Evolutionary conservation across 2,797 vertebrate genomes (phyloP), one percentile per base, ranked within the genome.

Genomic region (Cottoperca gobio): DNA sequence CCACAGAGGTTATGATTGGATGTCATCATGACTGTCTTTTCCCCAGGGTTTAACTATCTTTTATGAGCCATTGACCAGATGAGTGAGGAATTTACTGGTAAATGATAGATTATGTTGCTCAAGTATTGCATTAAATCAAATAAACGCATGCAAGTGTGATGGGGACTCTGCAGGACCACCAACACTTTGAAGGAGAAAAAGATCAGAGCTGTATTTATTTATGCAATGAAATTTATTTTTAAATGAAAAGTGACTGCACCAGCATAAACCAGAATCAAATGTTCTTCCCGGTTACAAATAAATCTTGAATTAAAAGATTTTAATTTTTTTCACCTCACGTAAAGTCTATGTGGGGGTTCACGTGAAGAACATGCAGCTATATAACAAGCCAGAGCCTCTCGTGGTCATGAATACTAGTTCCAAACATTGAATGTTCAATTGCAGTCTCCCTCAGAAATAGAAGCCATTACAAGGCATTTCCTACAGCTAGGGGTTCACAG

Each of bases 351-450:
- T 28, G 19, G 45, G 19, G 33, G 66, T 61, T 57, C 3, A n/a
- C 31, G 52, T 10, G 37, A 16, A 55, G 37, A 78, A 69, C 39
- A 37, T 7, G 14, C 28, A 11, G 68, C 35, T 24, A 19, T 19
- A 21, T 26, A 53, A 43, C 49, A 14, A 24, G 23, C 28, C 33
- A 43, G 28, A 59, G 45, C 73, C 45, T 48, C 46, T 52, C 0
- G 4, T 35, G 58, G n/a, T 21, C 7, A 40, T 21, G 31, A 66
- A 46, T 42, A 58, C 23, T 57, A 26, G 53, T 57, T 21, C 45
- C 57, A 72, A 46, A 77, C 39, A 62, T 43, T 2, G 11, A 76
- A 67, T 60, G n/a, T 68, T 71, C 53, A 76, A 87, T 52, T 77
- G 76, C 67, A 52, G 55, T 33, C 48, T 73, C 26, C 31, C 60